Conservation (phyloP, 1,140 invertebrate genomes). For the Drosophila dunni region DNA sequence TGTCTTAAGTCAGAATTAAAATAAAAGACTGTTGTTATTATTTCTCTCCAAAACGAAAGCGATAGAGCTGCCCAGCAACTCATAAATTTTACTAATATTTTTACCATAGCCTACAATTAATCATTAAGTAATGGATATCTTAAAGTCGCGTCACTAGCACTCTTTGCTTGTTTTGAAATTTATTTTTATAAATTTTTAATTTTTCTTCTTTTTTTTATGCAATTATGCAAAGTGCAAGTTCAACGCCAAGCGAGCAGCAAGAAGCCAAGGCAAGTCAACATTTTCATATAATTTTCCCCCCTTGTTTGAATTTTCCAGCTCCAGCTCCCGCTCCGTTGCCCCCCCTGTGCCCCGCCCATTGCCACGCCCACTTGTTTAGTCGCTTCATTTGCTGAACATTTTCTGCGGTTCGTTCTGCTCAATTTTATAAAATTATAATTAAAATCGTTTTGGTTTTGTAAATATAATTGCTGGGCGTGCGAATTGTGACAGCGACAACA, state of each 20-base stretch:
- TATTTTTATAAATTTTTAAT: background rate
- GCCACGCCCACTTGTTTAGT: constrained; percentile 39
- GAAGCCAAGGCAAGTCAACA: constrained; percentile 3
- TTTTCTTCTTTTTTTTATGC: constrained; percentile 24
- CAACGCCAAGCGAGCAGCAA: constrained; percentile 53
- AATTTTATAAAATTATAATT: constrained; percentile 71
- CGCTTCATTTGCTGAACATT: constrained; percentile 65
- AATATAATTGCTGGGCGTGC: constrained; percentile 77
- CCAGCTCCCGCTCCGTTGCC: no score
- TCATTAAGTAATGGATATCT: no score
- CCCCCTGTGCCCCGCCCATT: background rate
- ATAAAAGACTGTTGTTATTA: no score
- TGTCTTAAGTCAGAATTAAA: no score
- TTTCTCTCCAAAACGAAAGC: no score
- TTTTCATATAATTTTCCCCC: constrained; percentile 12
- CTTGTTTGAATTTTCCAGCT: constrained; percentile 7
- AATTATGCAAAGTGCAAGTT: constrained; percentile 83
- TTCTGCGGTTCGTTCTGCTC: constrained; percentile 57
- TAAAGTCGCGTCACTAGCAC: no score
- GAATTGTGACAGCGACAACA: constrained; percentile 55
- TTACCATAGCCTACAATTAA: no score
- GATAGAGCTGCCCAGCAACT: no score
- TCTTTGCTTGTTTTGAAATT: background rate
- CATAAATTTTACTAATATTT: no score
- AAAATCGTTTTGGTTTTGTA: constrained; percentile 77